Conservation (phyloP, 2,113 vertebrate genomes). For the Melozone crissalis region DNA sequence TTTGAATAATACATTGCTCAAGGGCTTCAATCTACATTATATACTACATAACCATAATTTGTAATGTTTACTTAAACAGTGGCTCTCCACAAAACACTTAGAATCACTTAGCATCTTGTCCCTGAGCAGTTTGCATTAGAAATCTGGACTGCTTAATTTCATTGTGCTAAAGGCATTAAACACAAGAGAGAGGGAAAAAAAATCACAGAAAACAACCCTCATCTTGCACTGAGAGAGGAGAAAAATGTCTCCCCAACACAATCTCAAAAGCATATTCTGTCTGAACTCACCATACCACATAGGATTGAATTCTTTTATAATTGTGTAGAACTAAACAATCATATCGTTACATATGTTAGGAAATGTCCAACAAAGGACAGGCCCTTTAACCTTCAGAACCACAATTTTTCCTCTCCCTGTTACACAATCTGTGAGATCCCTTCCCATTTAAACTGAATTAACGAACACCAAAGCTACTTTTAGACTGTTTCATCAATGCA, state of each 20-base stretch:
- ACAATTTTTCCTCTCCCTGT: conserved; percentile 13
- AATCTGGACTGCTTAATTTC: conserved; percentile 68
- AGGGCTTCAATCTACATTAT: conserved; percentile 56
- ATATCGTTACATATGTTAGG: not conserved
- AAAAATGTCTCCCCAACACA: not conserved
- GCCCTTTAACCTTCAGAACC: conserved; percentile 38
- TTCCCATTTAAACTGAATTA: conserved; percentile 72
- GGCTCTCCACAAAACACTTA: conserved; percentile 73
- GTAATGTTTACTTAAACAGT: conserved; percentile 77
- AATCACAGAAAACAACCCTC: not conserved
- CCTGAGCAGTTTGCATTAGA: conserved; percentile 61
- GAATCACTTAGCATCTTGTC: conserved; percentile 71
- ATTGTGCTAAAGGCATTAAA: conserved; percentile 24
- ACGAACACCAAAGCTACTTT: conserved; percentile 58
- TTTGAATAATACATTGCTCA: conserved; percentile 74
- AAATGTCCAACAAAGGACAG: not conserved
- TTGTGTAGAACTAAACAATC: not conserved
- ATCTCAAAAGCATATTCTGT: not conserved
- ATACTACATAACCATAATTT: conserved; percentile 72
- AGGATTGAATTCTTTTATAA: not conserved
- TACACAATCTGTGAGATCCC: conserved; percentile 23
- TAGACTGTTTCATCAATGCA: conserved; percentile 63
- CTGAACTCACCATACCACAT: not conserved
- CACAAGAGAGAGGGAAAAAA: not conserved
- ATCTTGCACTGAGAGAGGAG: not conserved